Evolutionary conservation across 2,797 vertebrate species (phyloP), one percentile per base, ranked within the genome.

Genomic region (Brachymystax lenok): DNA sequence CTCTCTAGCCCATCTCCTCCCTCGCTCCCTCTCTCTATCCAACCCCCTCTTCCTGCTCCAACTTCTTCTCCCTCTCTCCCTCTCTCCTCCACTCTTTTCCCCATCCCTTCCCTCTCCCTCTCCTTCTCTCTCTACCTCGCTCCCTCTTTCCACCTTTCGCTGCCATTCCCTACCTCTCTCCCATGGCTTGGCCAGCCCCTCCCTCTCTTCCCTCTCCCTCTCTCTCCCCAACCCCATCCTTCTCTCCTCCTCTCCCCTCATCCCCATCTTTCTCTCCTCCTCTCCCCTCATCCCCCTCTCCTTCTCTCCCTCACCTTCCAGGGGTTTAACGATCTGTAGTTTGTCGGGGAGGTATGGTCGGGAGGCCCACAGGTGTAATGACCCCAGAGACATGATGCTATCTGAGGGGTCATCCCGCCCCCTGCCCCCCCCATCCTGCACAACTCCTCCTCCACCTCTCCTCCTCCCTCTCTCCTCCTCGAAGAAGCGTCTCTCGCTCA

Each of bases 271-370:
- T 33, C 1, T 19, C 17, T 35, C 30, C 19, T 46, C 35, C 24
- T 35, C 52, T 28, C 12, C 19, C 56, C 56, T 17, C 59, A 3
- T 86, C 64, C 79, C 82, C 46, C 75, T 79, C 10, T 17, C 72
- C 61, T 81, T 81, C n/a, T 80, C 84, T 74, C 74, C 84, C 92
- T 95, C 93, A 99, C 98, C 98, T 99, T 99, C 98, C 73, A 99
- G 93, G 0, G 98, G 98, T 91, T 99, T 99, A 91, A 99, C 98
- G 79, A 99, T 99, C 96, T 99, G 98, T 74, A 99, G 96, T 78
- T 99, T 99, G 94, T 99, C 98, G 0, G 98, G 98, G 80, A 99
- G 95, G 94, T 98, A 99, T 80, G 96, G 96, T 67, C 98, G 95
- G 69, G 95, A 95, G 92, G 96, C 93, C 96, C 97, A 97, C 5